Conservation (phyloP, 2,113 vertebrate species). For the Canis aureus region DNA sequence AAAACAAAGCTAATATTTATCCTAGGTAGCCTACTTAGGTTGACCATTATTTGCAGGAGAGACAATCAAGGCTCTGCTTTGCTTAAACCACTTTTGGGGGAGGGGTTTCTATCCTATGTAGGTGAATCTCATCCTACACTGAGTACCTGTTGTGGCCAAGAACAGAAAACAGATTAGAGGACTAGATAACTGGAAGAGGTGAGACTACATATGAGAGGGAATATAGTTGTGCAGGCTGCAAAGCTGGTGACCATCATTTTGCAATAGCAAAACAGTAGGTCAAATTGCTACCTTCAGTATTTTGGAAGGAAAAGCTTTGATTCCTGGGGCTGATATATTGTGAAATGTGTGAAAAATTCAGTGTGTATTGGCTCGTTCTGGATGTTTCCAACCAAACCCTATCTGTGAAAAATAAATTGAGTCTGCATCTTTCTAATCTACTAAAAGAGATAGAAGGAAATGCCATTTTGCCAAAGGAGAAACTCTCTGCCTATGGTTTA, state of each 20-base stretch:
- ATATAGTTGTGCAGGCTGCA: background rate
- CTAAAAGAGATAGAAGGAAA: background rate
- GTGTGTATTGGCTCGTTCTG: background rate
- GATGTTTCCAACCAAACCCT: background rate
- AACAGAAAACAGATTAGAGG: background rate
- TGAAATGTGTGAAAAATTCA: background rate
- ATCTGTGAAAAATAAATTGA: constrained; percentile 7
- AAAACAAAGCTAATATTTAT: background rate
- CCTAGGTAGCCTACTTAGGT: background rate
- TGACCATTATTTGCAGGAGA: background rate
- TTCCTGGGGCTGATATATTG: background rate
- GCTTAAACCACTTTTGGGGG: background rate
- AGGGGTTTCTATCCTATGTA: background rate
- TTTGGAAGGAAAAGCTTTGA: background rate
- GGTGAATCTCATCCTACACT: background rate
- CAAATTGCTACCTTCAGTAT: background rate
- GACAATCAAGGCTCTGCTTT: background rate
- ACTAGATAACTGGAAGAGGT: background rate
- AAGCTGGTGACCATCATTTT: background rate
- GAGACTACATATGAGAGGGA: background rate
- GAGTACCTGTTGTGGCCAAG: background rate
- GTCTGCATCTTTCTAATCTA: background rate
- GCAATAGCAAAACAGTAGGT: background rate
- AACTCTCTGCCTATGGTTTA: background rate
- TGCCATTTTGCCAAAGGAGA: background rate